These are phyloP conservation scores for Amiota communis DNA, from an alignment of 2,888 invertebrate species.

Conservation along the genomic window DNA sequence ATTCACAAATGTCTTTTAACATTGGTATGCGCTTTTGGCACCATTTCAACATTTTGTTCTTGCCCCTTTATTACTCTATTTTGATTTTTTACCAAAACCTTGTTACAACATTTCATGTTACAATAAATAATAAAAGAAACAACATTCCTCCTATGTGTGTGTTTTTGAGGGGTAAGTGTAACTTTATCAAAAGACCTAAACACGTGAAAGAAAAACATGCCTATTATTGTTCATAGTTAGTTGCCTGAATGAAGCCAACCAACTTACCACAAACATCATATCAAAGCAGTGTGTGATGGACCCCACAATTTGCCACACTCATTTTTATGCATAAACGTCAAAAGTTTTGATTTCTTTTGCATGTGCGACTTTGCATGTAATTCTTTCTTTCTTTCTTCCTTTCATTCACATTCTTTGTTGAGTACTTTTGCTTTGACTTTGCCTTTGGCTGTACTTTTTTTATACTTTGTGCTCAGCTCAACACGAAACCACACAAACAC, in stretches of 20 bases:
- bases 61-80: too few species aligned
- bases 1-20: too few species aligned
- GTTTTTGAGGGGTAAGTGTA: neutral
- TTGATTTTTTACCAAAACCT: too few species aligned
- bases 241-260: neutral
- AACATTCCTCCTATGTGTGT: too few species aligned
- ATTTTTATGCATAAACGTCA: slow-evolving; percentile 21
- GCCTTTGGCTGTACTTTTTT: neutral
- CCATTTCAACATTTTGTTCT: neutral
- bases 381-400: neutral
- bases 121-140: too few species aligned
- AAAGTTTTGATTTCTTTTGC: slow-evolving; percentile 29
- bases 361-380: slow-evolving; percentile 17
- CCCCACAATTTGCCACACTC: neutral
- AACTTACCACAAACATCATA: slow-evolving; percentile 5
- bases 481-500: too few species aligned
- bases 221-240: slow-evolving; percentile 4
- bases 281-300: neutral
- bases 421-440: neutral
- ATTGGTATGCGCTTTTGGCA: neutral
- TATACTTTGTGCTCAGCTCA: neutral
- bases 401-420: neutral
- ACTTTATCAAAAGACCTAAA: neutral
- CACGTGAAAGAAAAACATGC: neutral
- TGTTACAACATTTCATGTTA: too few species aligned